Percentiles rank a stretch among this genome's conserved stretches.
Evolutionary conservation across 2,888 invertebrate genomes (phyloP).

Genomic region (Cetonia aurata): DNA sequence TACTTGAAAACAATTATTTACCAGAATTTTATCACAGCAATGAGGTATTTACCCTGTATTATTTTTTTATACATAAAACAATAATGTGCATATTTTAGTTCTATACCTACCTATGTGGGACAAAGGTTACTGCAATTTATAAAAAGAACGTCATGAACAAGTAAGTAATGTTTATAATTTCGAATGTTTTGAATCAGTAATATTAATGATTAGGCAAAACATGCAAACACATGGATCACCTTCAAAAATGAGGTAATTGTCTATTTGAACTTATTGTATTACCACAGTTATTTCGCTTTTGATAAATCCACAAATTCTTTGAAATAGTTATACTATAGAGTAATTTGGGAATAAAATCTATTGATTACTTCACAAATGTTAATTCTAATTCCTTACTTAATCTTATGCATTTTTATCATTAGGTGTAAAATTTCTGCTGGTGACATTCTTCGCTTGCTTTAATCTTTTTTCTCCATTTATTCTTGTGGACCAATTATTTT

Average conservation of each 20-base stretch:
- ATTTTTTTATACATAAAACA: neutral
- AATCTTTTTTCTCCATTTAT: no score
- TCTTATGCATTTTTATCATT: no score
- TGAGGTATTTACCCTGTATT: slow-evolving; percentile 70
- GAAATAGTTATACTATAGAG: no score
- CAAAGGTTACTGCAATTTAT: slow-evolving; percentile 71
- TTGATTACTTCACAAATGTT: no score
- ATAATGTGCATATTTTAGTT: slow-evolving; percentile 70
- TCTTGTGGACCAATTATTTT: no score
- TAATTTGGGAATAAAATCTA: no score
- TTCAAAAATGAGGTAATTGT: slow-evolving; percentile 56
- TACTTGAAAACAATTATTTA: slow-evolving; percentile 80
- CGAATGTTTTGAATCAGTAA: slow-evolving; percentile 52
- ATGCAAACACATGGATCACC: slow-evolving; percentile 58
- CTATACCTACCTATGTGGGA: slow-evolving; percentile 78
- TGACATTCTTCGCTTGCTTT: no score
- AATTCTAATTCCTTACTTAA: no score
- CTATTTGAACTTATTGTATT: neutral
- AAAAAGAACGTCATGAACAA: slow-evolving; percentile 70
- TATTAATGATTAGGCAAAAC: slow-evolving; percentile 48
- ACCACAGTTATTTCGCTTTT: no score
- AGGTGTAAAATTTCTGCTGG: no score
- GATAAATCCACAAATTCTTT: no score
- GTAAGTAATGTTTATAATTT: slow-evolving; percentile 62
- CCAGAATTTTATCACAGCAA: slow-evolving; percentile 87